Percentiles rank a stretch among this genome's conserved stretches.
These are phyloP conservation scores for Chamaedrilus cognettii DNA, from an alignment of 2,888 invertebrate species.

Conservation along the genomic window DNA sequence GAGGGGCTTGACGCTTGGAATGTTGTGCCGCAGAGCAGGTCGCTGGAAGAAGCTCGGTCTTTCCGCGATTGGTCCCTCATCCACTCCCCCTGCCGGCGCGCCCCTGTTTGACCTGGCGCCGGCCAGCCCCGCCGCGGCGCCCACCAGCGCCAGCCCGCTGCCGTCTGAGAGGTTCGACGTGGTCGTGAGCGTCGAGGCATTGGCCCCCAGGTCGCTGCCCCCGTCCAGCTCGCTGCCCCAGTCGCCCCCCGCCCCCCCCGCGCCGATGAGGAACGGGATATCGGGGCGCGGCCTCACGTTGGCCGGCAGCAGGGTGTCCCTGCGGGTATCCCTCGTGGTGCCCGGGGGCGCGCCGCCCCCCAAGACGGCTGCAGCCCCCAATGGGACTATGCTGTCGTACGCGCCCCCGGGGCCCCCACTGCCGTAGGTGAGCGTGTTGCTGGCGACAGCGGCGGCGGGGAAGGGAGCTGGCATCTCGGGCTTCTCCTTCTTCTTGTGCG, in stretches of 20 bases:
- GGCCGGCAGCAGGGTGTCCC: background rate
- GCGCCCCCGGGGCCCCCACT: no score
- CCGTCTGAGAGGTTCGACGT: background rate
- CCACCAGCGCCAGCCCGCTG: background rate
- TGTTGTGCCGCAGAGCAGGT: background rate
- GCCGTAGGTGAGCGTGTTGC: no score
- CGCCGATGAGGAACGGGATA: no score
- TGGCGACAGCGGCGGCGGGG: no score
- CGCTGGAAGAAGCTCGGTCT: background rate
- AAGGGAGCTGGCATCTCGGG: no score
- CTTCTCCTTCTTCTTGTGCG: no score
- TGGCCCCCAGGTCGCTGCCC: background rate
- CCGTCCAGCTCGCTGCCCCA: background rate
- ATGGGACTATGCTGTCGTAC: no score
- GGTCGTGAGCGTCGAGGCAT: background rate
- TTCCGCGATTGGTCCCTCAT: background rate
- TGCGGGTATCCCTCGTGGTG: background rate
- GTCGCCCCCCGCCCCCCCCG: no score
- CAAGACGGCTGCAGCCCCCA: no score
- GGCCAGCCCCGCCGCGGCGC: background rate
- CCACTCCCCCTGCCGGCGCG: background rate
- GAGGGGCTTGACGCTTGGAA: background rate
- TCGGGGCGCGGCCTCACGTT: background rate
- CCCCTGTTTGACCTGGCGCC: background rate
- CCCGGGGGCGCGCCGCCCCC: no score